These are phyloP conservation scores for Pectinophora gossypiella DNA, from an alignment of 1,140 invertebrate genomes.

Conservation along the genomic window DNA sequence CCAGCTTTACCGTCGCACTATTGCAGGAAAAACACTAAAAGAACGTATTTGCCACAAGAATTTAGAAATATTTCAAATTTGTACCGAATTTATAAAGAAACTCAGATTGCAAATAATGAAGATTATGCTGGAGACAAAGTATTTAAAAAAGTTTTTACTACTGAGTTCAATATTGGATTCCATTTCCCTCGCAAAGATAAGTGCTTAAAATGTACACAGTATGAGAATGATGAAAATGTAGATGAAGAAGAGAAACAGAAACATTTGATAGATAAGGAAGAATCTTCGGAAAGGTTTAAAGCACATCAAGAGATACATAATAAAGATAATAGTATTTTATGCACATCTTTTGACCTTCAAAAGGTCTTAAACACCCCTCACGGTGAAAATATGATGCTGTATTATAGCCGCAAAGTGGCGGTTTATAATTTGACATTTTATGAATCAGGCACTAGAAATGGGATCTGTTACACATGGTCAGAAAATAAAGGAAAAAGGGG, in stretches of 20 bases:
- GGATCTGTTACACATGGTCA: constrained; percentile 7
- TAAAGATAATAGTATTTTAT: no score
- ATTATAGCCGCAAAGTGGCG: constrained; percentile 48
- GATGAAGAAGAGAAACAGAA: constrained; percentile 15
- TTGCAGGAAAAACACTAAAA: constrained; percentile 17
- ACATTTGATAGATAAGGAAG: constrained; percentile 16
- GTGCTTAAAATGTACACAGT: constrained; percentile 20
- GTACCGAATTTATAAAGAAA: constrained; percentile 18
- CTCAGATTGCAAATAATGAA: neutral
- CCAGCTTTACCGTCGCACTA: constrained; percentile 31
- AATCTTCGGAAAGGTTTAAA: neutral
- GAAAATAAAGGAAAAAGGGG: constrained; percentile 11
- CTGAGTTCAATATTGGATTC: constrained; percentile 26
- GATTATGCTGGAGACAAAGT: constrained; percentile 5
- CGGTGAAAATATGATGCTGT: constrained; percentile 27
- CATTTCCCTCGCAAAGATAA: constrained; percentile 36
- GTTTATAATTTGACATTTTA: constrained; percentile 27
- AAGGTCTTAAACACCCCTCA: constrained; percentile 38
- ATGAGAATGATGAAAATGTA: constrained; percentile 14
- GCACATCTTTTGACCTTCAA: constrained; percentile 28
- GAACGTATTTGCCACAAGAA: constrained; percentile 22
- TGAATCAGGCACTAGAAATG: constrained; percentile 10
- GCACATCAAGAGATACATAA: constrained; percentile 10
- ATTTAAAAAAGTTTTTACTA: constrained; percentile 18
- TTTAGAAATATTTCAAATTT: constrained; percentile 24